Percentiles rank a stretch among this genome's conserved stretches.
Conservation (phyloP, 1,140 invertebrate species). For the Nephila pilipes region DNA sequence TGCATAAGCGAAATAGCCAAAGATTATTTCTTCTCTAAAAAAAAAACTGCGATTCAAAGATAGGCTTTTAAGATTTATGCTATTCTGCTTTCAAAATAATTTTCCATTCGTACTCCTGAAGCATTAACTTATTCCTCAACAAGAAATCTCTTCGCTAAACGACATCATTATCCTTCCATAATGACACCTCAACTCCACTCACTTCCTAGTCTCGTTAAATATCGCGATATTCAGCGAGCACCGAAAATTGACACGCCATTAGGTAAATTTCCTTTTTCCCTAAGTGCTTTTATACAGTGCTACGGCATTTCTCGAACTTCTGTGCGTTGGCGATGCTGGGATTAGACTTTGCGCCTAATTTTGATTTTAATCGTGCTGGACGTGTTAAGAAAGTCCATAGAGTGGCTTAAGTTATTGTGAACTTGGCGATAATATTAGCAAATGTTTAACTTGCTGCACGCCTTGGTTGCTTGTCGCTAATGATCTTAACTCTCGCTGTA, state of each 20-base stretch:
- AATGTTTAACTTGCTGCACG: background rate
- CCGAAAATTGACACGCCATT: constrained; percentile 73
- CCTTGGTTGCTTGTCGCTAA: background rate
- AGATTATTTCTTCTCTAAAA: background rate
- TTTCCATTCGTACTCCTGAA: constrained; percentile 27
- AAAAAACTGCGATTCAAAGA: background rate
- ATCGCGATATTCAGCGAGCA: constrained; percentile 68
- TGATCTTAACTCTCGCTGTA: background rate
- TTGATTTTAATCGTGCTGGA: constrained; percentile 69
- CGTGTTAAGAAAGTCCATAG: constrained; percentile 35
- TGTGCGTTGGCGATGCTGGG: background rate
- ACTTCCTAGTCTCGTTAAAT: constrained; percentile 76
- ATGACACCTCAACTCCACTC: constrained; percentile 73
- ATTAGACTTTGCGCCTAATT: constrained; percentile 64
- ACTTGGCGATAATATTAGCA: constrained; percentile 3
- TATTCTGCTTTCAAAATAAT: constrained; percentile 74
- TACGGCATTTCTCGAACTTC: constrained; percentile 20
- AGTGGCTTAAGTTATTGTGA: constrained; percentile 39
- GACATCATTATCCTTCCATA: constrained; percentile 74
- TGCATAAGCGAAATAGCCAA: background rate
- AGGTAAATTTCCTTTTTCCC: constrained; percentile 72
- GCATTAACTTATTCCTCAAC: constrained; percentile 63
- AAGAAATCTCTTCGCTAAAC: constrained; percentile 69
- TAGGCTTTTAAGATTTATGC: constrained; percentile 47
- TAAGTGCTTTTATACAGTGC: constrained; percentile 58